phyloP scores from a whole-genome alignment of 2,797 vertebrate genomes.

The Ataeniobius toweri region DNA sequence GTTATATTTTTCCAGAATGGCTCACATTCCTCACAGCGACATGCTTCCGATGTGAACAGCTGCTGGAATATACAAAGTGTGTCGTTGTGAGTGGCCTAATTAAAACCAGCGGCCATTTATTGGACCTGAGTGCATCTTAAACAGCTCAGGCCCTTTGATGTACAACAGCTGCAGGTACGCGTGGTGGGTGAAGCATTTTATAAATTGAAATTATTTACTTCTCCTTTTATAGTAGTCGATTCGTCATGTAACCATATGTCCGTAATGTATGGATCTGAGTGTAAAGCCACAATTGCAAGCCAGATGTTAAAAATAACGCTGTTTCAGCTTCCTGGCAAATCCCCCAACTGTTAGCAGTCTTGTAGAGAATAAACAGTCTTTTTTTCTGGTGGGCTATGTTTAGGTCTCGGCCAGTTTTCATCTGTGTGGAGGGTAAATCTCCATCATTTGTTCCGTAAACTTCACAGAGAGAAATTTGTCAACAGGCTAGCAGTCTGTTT shows the following conservation, averaged over 20 bases:
- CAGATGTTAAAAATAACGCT: slow-evolving; percentile 1
- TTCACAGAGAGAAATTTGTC: slow-evolving; percentile 61
- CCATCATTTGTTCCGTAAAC: slow-evolving; percentile 43
- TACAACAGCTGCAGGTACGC: slow-evolving; percentile 40
- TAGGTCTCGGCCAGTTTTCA: slow-evolving; percentile 26
- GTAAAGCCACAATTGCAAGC: slow-evolving; percentile 3
- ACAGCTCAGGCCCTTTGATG: slow-evolving; percentile 35
- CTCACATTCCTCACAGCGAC: slow-evolving; percentile 62
- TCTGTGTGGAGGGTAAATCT: slow-evolving; percentile 53
- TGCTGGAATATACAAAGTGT: slow-evolving; percentile 47
- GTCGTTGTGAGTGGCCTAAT: slow-evolving; percentile 8
- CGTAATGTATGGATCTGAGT: neutral
- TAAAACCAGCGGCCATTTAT: neutral
- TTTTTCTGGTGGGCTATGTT: slow-evolving; percentile 32
- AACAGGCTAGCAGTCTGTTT: slow-evolving; percentile 63
- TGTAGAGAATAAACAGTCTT: slow-evolving; percentile 24
- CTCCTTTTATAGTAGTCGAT: neutral
- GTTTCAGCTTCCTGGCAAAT: slow-evolving; percentile 17
- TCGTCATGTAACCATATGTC: neutral
- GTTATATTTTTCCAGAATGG: slow-evolving; percentile 63
- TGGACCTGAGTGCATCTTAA: neutral
- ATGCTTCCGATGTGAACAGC: slow-evolving; percentile 73
- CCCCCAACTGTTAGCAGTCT: slow-evolving; percentile 38
- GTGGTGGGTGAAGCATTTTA: slow-evolving; percentile 12
- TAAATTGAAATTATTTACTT: neutral